A percentile compares a stretch with the other conserved stretches of the same genome.
phyloP scores from a whole-genome alignment of 2,888 invertebrate species.

The Amphipyra tragopoginis region DNA sequence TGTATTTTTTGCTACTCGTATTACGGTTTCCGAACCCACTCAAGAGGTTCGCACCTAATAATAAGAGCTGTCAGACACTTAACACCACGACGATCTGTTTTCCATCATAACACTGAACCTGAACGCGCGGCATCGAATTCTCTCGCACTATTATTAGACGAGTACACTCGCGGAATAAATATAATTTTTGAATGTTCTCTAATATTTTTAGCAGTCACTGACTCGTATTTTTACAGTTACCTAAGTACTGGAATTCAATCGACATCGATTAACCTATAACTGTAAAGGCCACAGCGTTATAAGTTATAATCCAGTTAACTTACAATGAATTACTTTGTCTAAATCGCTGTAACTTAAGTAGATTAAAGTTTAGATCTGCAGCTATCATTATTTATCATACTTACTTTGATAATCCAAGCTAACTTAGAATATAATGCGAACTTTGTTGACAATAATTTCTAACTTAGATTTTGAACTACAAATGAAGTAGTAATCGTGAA shows the following conservation, averaged over 20 bases:
- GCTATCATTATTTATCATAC: conserved; percentile 30
- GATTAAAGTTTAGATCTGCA: conserved; percentile 26
- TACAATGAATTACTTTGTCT: conserved; percentile 21
- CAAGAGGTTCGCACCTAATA: conserved; percentile 71
- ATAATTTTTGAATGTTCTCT: conserved; percentile 47
- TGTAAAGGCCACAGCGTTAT: conserved; percentile 28
- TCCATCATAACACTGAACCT: conserved; percentile 66
- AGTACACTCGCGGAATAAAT: conserved; percentile 41
- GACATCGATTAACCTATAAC: conserved; percentile 39
- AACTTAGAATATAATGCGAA: background rate
- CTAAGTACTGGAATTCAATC: conserved; percentile 28
- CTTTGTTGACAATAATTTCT: conserved; percentile 5
- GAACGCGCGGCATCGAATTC: conserved; percentile 64
- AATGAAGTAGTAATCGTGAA: conserved; percentile 19
- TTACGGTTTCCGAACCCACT: conserved; percentile 55
- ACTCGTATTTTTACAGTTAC: conserved; percentile 15
- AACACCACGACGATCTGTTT: conserved; percentile 75
- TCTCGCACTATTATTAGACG: conserved; percentile 68
- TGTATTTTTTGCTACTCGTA: conserved; percentile 56
- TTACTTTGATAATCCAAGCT: conserved; percentile 1
- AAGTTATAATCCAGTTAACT: conserved; percentile 45
- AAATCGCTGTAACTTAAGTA: conserved; percentile 28
- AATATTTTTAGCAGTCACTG: conserved; percentile 29
- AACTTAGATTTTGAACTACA: conserved; percentile 32
- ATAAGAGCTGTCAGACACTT: conserved; percentile 70